Conservation (phyloP, 2,888 invertebrate genomes). For the Ochropleura leucogaster region DNA sequence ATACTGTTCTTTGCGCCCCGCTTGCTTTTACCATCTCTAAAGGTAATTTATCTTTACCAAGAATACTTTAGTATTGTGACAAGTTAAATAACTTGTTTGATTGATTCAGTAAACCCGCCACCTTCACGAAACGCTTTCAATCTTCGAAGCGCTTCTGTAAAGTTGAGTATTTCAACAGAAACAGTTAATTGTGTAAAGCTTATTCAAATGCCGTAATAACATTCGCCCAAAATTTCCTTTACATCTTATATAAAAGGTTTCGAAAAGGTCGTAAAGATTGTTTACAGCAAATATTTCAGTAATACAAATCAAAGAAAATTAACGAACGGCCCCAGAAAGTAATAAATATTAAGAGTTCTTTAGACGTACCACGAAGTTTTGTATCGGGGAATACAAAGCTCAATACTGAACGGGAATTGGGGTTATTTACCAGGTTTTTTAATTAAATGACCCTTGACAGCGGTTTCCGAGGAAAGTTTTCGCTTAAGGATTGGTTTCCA, state of each 20-base stretch:
- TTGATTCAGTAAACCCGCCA: conserved; percentile 32
- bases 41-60: conserved; percentile 41
- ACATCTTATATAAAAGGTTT: conserved; percentile 22
- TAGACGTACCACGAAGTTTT: conserved; percentile 39
- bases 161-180: conserved; percentile 47
- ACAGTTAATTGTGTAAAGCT: conserved; percentile 37
- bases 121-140: conserved; percentile 30
- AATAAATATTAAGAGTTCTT: conserved; percentile 56
- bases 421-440: conserved; percentile 58
- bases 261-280: conserved; percentile 42
- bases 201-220: conserved; percentile 35
- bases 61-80: conserved; percentile 44
- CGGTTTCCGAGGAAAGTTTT: conserved; percentile 44
- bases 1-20: conserved; percentile 6
- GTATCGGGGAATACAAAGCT: conserved; percentile 46
- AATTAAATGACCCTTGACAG: conserved; percentile 62
- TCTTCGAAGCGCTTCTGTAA: conserved; percentile 21
- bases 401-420: conserved; percentile 45
- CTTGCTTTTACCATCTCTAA: conserved; percentile 26
- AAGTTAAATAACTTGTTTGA: conserved; percentile 52
- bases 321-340: conserved; percentile 30
- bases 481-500: conserved; percentile 25
- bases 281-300: conserved; percentile 46
- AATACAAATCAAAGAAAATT: conserved; percentile 45
- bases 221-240: conserved; percentile 24